Evolutionary conservation across 2,797 vertebrate species (phyloP).

Genomic region (Chrysolophus pictus): DNA sequence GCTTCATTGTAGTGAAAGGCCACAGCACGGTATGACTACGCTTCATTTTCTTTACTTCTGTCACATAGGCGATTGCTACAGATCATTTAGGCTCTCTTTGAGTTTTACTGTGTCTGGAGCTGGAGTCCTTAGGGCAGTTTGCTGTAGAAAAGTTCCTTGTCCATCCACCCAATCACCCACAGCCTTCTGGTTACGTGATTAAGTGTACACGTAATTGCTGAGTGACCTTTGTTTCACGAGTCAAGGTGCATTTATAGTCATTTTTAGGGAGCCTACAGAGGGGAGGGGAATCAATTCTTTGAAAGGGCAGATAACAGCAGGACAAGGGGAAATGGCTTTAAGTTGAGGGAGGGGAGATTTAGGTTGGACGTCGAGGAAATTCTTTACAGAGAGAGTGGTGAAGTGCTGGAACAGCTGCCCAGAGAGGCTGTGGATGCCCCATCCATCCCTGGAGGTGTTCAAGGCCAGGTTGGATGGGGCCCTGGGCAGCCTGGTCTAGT

Average conservation of each 20-base stretch:
- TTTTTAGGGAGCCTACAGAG: too few relatives aligned
- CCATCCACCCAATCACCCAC: neutral
- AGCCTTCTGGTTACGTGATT: neutral
- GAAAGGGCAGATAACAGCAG: too few relatives aligned
- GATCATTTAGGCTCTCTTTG: neutral
- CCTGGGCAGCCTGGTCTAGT: too few relatives aligned
- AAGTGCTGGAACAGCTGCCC: too few relatives aligned
- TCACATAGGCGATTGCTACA: fast-evolving
- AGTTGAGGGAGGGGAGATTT: too few relatives aligned
- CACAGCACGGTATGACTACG: constrained; percentile 86
- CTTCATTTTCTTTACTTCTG: neutral
- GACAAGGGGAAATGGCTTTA: too few relatives aligned
- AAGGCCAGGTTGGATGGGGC: too few relatives aligned
- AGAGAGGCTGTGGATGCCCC: too few relatives aligned
- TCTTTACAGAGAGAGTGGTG: too few relatives aligned
- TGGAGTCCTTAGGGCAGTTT: neutral
- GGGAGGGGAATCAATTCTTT: too few relatives aligned
- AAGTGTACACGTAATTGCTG: fast-evolving
- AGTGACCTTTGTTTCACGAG: neutral
- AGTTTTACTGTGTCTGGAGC: neutral
- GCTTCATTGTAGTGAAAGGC: constrained; percentile 93
- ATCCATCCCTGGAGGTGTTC: too few relatives aligned
- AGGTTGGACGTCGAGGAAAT: too few relatives aligned
- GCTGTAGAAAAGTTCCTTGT: neutral
- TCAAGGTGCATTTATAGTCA: neutral